A percentile compares a stretch with the other conserved stretches of the same genome.
Evolutionary conservation across 2,888 invertebrate species (phyloP).

Genomic region (Drosophila rubida): DNA sequence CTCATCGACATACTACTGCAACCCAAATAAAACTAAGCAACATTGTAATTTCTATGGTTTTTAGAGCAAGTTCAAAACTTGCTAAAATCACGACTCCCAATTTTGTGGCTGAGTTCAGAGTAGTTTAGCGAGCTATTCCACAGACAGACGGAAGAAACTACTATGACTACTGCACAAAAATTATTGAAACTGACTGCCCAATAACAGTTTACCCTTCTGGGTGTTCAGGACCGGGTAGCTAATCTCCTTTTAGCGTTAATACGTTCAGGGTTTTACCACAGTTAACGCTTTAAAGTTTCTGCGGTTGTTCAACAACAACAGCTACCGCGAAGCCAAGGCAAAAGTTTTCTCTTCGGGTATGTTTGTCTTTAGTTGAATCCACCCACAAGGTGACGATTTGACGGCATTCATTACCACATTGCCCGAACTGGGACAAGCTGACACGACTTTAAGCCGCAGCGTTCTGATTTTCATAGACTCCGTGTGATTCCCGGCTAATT

Average conservation of each 20-base stretch:
- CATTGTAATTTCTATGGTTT: too few species aligned
- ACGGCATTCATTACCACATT: not conserved
- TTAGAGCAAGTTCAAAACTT: too few species aligned
- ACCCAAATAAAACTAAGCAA: not conserved
- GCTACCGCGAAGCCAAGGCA: not conserved
- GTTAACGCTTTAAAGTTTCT: not conserved
- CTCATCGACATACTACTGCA: not conserved
- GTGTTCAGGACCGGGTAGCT: not conserved
- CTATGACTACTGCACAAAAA: not conserved
- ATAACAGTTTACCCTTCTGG: not conserved
- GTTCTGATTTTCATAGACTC: not conserved
- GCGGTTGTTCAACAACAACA: conserved; percentile 1
- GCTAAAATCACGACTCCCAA: too few species aligned
- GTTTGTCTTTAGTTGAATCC: not conserved
- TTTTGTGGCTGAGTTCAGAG: too few species aligned
- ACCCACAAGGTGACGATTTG: not conserved
- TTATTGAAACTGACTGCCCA: not conserved
- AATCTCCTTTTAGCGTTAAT: not conserved
- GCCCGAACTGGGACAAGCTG: not conserved
- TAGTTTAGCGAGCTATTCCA: not conserved
- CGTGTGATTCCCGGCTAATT: not conserved
- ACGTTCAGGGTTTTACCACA: not conserved
- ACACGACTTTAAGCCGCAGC: not conserved
- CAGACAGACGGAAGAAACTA: not conserved
- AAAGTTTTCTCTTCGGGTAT: conserved; percentile 8